Evolutionary conservation across 2,888 invertebrate genomes (phyloP), one percentile per base, ranked within the genome.

Genomic region (Atrina japonica): DNA sequence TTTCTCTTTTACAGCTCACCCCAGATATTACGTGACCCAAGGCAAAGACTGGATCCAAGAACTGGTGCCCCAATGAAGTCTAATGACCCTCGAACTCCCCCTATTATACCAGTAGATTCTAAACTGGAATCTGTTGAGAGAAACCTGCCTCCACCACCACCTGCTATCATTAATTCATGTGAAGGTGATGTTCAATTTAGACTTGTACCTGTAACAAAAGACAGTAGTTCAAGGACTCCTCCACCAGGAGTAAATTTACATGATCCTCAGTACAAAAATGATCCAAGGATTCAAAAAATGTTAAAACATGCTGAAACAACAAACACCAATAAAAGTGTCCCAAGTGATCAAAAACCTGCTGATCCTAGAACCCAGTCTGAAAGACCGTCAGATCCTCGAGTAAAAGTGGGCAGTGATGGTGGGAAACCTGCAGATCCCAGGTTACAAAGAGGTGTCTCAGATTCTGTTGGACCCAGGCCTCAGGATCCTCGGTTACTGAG

Each of bases 281-380:
- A 87, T 68, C 87, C 87, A 0, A 77, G 87, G 52, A 77, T 86
- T 63, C 81, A 83, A 73, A 84, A 82, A 73, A 71, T 79, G 56
- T 52, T 81, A 16, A 75, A 75, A 50, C 43, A 76, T 45, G 74
- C 75, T 45, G 78, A 80, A 73, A 56, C 63, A 27, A 66, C 43
- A 16, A 18, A 75, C 45, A 64, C 50, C 64, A 61, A 68, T 69
- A 49, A 73, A 71, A 53, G 70, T 73, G 40, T 49, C 14, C 16
- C 21, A 18, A 56, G 29, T 18, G 64, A 41, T n/a, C 45, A 52
- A 29, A 76, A 74, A 41, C 78, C 76, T 41, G 49, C 72, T 21
- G 81, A 78, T 52, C 79, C 75, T 27, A 53, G 80, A 55, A 52
- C 56, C 41, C 43, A 64, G 43, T 23, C 58, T 29, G 49, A 50